A percentile compares a stretch with the other conserved stretches of the same genome.
phyloP scores from a whole-genome alignment of 2,113 vertebrate genomes.

The Rattus rattus region DNA sequence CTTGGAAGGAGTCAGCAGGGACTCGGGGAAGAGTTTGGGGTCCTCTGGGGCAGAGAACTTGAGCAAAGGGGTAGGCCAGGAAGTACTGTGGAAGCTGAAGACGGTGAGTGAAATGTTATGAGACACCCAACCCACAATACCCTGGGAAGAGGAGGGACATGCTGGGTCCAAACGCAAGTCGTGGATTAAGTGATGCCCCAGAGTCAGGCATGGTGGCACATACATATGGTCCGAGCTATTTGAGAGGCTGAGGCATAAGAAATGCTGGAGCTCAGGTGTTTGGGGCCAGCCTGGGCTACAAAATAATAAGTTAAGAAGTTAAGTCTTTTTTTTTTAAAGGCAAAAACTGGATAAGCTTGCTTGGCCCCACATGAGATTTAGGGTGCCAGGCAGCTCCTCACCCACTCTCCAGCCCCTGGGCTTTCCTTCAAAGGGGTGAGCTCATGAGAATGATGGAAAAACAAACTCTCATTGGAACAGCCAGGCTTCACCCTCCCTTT shows the following conservation, averaged over 20 bases:
- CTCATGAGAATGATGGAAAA: slow-evolving; percentile 48
- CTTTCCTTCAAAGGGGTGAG: neutral
- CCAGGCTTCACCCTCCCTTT: slow-evolving; percentile 43
- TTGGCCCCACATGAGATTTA: neutral
- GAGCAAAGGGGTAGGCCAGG: too few species aligned
- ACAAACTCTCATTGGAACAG: slow-evolving; percentile 38
- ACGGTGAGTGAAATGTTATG: neutral
- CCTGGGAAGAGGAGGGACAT: neutral
- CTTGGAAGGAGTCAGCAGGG: neutral
- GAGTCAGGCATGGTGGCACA: neutral
- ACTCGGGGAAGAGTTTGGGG: neutral
- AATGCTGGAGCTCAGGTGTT: neutral
- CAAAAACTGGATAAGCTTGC: neutral
- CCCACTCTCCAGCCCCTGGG: neutral
- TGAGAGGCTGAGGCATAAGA: neutral
- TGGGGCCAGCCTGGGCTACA: neutral
- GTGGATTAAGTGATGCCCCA: neutral
- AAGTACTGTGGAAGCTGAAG: accelerated
- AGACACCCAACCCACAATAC: neutral
- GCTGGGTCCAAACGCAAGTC: neutral
- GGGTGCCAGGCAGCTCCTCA: neutral
- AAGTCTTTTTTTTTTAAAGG: neutral
- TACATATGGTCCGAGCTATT: neutral
- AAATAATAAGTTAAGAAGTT: neutral
- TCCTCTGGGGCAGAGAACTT: neutral